A percentile compares a stretch with the other conserved stretches of the same genome.
phyloP scores from a whole-genome alignment of 2,888 invertebrate genomes.

The Oeneis ivallda region DNA sequence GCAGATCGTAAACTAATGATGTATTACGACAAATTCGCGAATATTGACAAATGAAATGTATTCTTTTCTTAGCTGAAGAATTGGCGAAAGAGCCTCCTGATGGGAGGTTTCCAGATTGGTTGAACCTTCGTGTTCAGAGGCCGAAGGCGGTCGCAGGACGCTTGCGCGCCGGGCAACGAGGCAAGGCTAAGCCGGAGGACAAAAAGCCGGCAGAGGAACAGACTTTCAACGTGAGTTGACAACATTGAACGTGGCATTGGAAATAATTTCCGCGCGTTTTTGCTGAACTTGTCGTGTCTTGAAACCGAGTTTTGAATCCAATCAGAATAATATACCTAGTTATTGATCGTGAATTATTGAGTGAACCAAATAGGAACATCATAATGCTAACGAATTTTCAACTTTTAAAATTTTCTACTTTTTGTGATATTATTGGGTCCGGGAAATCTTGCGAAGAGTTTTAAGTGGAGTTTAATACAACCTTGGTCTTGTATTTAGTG shows the following conservation, averaged over 20 bases:
- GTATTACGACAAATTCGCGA: slow-evolving; percentile 20
- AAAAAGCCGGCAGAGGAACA: slow-evolving; percentile 44
- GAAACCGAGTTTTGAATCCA: background rate
- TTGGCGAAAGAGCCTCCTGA: slow-evolving; percentile 72
- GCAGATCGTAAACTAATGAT: slow-evolving; percentile 40
- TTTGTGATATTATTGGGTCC: background rate
- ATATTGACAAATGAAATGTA: slow-evolving; percentile 14
- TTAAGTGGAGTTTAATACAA: too few species aligned
- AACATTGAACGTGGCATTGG: slow-evolving; percentile 30
- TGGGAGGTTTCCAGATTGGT: slow-evolving; percentile 73
- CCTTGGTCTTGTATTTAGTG: too few species aligned
- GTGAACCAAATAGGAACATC: slow-evolving; percentile 1
- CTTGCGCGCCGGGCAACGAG: slow-evolving; percentile 67
- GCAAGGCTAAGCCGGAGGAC: slow-evolving; percentile 54
- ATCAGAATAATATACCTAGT: background rate
- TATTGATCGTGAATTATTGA: slow-evolving; percentile 1
- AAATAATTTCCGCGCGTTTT: slow-evolving; percentile 15
- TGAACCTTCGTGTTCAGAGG: slow-evolving; percentile 70
- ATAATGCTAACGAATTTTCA: background rate
- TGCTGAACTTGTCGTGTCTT: background rate
- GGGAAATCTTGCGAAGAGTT: background rate
- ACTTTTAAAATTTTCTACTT: background rate
- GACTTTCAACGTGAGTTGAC: slow-evolving; percentile 68
- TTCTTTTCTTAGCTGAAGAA: slow-evolving; percentile 66
- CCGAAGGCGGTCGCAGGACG: slow-evolving; percentile 59